phyloP scores from a whole-genome alignment of 37 sponge, comb jelly and placozoan genomes.

The Oopsacas minuta region DNA sequence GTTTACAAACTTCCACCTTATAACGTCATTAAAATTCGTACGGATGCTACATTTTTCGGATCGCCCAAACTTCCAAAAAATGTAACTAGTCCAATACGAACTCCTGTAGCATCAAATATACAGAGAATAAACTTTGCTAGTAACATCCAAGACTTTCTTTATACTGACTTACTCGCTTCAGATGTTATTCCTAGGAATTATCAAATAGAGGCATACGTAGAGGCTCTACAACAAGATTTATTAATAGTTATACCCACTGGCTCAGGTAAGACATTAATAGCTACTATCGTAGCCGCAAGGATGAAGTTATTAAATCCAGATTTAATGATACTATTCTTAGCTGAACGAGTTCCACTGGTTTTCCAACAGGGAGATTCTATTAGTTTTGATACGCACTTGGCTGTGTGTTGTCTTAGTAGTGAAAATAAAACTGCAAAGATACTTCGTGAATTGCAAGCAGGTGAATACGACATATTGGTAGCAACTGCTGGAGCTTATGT shows the following conservation, averaged over 20 bases:
- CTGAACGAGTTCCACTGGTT: not conserved
- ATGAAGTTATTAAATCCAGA: not conserved
- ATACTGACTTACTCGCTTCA: not conserved
- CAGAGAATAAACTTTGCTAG: not conserved
- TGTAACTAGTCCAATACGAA: not conserved
- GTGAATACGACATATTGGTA: not conserved
- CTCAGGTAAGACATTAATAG: not conserved
- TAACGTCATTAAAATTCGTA: not conserved
- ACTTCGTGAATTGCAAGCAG: not conserved
- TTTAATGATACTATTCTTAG: not conserved
- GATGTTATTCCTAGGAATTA: not conserved
- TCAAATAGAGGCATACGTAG: not conserved
- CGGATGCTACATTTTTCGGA: not conserved
- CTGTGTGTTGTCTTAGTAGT: not conserved
- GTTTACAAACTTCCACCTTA: not conserved
- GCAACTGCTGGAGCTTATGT: conserved; percentile 2
- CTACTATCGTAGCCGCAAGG: not conserved
- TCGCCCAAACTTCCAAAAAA: not conserved
- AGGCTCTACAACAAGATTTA: not conserved
- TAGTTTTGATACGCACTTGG: not conserved
- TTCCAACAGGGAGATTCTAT: conserved; percentile 1
- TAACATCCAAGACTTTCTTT: not conserved
- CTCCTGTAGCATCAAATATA: not conserved
- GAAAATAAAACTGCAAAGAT: not conserved
- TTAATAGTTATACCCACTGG: not conserved